A percentile compares a stretch with the other conserved stretches of the same genome.
Conservation (phyloP, 2,888 invertebrate genomes). For the Zhuqinia jingwanae region DNA sequence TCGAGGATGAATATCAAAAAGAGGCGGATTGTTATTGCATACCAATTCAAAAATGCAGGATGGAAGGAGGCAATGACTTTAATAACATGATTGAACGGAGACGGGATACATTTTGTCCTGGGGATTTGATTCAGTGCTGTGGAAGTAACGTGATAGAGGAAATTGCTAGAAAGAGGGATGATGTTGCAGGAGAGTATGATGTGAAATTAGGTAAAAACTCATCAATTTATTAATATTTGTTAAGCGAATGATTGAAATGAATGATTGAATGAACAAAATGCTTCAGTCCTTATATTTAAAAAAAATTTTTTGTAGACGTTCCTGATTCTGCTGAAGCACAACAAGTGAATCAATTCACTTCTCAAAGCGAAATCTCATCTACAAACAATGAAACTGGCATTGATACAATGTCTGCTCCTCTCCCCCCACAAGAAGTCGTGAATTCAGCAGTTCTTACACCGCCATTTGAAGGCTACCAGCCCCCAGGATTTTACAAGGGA, state of each 20-base stretch:
- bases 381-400: neutral
- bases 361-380: neutral
- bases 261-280: too few relatives aligned
- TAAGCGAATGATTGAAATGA: too few relatives aligned
- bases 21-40: slow-evolving; percentile 69
- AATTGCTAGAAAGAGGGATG: slow-evolving; percentile 53
- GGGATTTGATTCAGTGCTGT: slow-evolving; percentile 75
- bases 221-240: too few relatives aligned
- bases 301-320: too few relatives aligned
- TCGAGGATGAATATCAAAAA: slow-evolving; percentile 25
- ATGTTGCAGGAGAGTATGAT: slow-evolving; percentile 21
- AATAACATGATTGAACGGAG: slow-evolving; percentile 59
- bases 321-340: too few relatives aligned
- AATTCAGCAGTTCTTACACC: slow-evolving; percentile 72
- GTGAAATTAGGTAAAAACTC: neutral
- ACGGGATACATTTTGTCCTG: slow-evolving; percentile 73
- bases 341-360: too few relatives aligned
- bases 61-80: neutral
- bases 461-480: slow-evolving; percentile 71
- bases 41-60: slow-evolving; percentile 59
- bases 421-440: neutral
- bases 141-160: slow-evolving; percentile 62
- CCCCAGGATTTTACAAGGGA: slow-evolving; percentile 64
- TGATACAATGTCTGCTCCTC: neutral
- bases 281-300: too few relatives aligned